Base-by-base conservation (phyloP, 2,888 invertebrate genomes). In the Eupithecia dodoneata region DNA sequence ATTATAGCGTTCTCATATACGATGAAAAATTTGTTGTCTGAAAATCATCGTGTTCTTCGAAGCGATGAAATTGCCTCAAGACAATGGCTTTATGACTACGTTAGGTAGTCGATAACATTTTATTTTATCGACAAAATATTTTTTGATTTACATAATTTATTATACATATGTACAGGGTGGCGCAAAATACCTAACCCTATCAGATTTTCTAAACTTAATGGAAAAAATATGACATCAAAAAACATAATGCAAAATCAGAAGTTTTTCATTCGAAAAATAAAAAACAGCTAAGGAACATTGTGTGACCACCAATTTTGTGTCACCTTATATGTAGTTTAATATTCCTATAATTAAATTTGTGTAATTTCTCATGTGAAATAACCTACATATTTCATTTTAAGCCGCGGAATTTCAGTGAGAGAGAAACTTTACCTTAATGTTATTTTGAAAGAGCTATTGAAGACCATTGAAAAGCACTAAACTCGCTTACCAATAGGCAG, bases 11-110 rank as follows among this genome's bases (percentile, higher is more conserved):
- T 59, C 71, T 59, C 63, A n/a, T 30, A 71, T 72, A 78, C 59
- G 76, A 73, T 71, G 74, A 74, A 79, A 82, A 80, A 77, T 79
- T 30, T 72, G 73, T 77, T 79, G 66, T 79, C 72, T 78, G 75
- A 75, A 67, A 70, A 71, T 75, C 65, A 70, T 12, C 70, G 5
- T 71, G 75, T 72, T 71, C 63, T 55, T 55, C 44, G 59, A 70
- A 69, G 65, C 74, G 18, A 63, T 18, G 78, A 70, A 47, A 71
- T 66, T 47, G 75, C 67, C 9, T 66, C 67, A 15, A 75, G 71
- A 75, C 52, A 65, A 52, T 52, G 30, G n/a, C 42, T 77, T 72
- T 72, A 72, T 69, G 63, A 73, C 44, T 70, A 72, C 55, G 12
- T 18, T 59, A 44, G 30, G 67, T 44, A 41, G 45, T 41, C 15